Evolutionary conservation across 53 echinoderm and acorn worm species (phyloP), one percentile per base, ranked within the genome.

Genomic region (Hippasteria phrygiana): DNA sequence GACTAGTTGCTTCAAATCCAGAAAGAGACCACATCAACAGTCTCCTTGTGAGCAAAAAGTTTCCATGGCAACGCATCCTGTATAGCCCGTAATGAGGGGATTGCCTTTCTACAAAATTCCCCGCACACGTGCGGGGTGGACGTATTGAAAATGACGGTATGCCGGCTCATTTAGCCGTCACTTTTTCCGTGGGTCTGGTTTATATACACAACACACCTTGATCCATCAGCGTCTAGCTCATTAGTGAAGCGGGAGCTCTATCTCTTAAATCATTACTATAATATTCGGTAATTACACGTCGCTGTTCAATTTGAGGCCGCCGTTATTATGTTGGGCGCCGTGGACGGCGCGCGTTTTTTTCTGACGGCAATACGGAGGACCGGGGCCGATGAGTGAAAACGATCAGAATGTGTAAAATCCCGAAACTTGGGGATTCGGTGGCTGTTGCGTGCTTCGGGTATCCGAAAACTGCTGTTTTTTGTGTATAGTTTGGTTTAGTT

Each of bases 231-330:
- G 36, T 33, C 33, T 26, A 26, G 2, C 69, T 67, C 69, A 67
- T 67, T 35, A 67, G 35, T 3, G 12, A 12, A 13, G 22, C 36
- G 69, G 28, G 28, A 67, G 37, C 32, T 20, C 69, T 36, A 26
- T 26, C 65, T 67, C 69, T 36, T 67, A 67, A 67, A 67, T 67
- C 69, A 67, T 36, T 14, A 35, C 69, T 67, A n/a, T n/a, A 67
- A 36, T 67, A 67, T 35, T 20, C 34, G 59, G 26, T 67, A 67
- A 67, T 67, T 67, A 67, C 31, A 4, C 69, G 69, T 36, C 1
- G 69, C 69, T 35, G 7, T 20, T 67, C 16, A 5, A 16, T 67
- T 67, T 36, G 69, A 35, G 11, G 34, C 28, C 16, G 36, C 37
- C 26, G 26, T 67, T 67, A 35, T 67, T 11, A 2, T 67, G 37